phyloP scores from a whole-genome alignment of 1,140 invertebrate species.

The Probaryconus sp. region DNA sequence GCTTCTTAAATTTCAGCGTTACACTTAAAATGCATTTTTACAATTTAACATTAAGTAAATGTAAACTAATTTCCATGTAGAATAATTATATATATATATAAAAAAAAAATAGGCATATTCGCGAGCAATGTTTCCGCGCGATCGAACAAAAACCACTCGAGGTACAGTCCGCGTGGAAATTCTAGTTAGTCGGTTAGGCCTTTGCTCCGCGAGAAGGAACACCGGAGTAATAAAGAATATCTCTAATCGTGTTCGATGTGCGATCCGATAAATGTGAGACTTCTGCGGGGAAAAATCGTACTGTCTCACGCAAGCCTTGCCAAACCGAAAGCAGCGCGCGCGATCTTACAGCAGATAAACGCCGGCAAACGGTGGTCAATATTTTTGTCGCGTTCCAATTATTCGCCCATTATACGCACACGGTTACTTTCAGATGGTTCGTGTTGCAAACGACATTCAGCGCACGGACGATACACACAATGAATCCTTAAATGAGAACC shows the following conservation, averaged over 20 bases:
- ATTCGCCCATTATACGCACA: constrained; percentile 52
- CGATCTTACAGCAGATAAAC: constrained; percentile 52
- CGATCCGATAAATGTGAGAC: constrained; percentile 24
- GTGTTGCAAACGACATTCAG: constrained; percentile 5
- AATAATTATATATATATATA: too few species aligned
- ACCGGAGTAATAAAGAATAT: constrained; percentile 22
- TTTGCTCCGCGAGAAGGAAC: too few species aligned
- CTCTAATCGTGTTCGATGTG: constrained; percentile 42
- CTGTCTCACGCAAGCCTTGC: constrained; percentile 28
- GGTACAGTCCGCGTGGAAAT: too few species aligned
- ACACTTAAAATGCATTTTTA: too few species aligned
- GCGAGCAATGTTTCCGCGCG: too few species aligned
- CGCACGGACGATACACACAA: constrained; percentile 36
- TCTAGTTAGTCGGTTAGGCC: too few species aligned
- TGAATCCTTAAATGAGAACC: constrained; percentile 31
- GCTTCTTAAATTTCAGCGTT: too few species aligned
- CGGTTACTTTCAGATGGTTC: constrained; percentile 11
- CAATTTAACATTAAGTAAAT: too few species aligned
- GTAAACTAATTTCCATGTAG: too few species aligned
- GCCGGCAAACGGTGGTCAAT: constrained; percentile 48
- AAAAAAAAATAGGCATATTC: too few species aligned
- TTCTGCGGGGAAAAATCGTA: constrained; percentile 31
- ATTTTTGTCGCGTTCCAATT: constrained; percentile 61
- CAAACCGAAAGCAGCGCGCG: constrained; percentile 19
- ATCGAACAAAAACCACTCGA: too few species aligned